Evolutionary conservation across 2,113 vertebrate species (phyloP).

Genomic region (Pollachius pollachius): DNA sequence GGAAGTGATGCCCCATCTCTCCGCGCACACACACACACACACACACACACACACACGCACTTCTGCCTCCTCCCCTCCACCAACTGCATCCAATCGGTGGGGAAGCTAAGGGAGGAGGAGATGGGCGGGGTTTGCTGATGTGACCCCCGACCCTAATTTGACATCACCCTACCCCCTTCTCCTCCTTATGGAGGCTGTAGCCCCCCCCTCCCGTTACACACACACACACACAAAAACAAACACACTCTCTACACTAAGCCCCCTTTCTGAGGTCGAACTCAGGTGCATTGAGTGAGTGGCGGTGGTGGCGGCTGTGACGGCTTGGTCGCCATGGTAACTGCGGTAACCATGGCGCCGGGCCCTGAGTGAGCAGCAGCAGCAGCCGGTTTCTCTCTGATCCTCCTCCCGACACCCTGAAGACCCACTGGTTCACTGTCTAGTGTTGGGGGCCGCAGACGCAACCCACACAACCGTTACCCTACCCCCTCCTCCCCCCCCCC

Average conservation of each 20-base stretch:
- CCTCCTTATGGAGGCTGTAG: too few relatives aligned
- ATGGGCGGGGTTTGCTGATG: neutral
- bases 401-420: conserved; percentile 63
- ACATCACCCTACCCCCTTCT: neutral
- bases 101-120: neutral
- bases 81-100: conserved; percentile 32
- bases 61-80: neutral
- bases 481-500: conserved; percentile 31
- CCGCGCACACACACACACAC: neutral
- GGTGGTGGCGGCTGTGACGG: conserved; percentile 38
- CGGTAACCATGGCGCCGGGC: too few relatives aligned
- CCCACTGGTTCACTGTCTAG: conserved; percentile 54
- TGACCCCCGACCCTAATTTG: neutral
- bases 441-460: conserved; percentile 14
- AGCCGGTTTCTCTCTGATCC: neutral
- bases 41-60: too few relatives aligned
- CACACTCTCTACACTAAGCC: too few relatives aligned
- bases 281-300: conserved; percentile 48
- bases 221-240: too few relatives aligned
- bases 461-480: neutral
- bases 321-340: conserved; percentile 6
- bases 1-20: neutral
- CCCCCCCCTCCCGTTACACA: too few relatives aligned
- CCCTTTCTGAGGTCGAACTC: conserved; percentile 32
- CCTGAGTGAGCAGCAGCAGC: too few relatives aligned